A percentile compares a stretch with the other conserved stretches of the same genome.
Evolutionary conservation across 2,113 vertebrate genomes (phyloP).

Genomic region (Corythornis vintsioides): DNA sequence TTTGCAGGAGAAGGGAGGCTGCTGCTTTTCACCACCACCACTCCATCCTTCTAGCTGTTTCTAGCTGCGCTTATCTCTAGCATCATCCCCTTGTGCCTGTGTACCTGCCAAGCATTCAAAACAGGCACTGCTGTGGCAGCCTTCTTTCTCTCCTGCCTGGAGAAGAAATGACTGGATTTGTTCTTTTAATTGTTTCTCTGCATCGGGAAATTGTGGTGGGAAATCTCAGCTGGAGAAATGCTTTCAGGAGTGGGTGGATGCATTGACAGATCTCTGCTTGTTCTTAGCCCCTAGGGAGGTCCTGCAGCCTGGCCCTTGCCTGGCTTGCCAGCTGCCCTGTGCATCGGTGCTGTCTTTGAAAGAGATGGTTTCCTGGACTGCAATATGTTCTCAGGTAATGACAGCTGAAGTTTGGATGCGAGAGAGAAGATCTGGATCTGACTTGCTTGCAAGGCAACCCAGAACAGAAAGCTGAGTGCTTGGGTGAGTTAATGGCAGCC

Average conservation of each 20-base stretch:
- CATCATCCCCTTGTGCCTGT: constrained; percentile 38
- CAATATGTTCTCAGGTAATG: background rate
- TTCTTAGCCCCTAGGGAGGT: background rate
- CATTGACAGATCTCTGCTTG: background rate
- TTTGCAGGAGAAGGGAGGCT: background rate
- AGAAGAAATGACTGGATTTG: constrained; percentile 22
- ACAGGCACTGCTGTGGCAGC: constrained; percentile 26
- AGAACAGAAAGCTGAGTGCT: constrained; percentile 15
- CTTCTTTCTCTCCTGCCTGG: background rate
- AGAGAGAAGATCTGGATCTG: constrained; percentile 31
- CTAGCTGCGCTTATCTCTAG: constrained; percentile 45
- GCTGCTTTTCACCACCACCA: background rate
- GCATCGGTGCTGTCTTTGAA: background rate
- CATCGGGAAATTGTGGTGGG: background rate
- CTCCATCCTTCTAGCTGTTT: constrained; percentile 50
- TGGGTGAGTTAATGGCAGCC: constrained; percentile 3
- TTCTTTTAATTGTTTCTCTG: background rate
- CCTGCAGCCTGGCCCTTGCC: background rate
- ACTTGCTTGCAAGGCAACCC: background rate
- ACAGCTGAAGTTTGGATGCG: background rate
- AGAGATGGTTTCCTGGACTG: background rate
- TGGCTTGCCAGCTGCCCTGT: fast-evolving
- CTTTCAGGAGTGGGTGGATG: background rate
- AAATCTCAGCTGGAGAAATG: background rate
- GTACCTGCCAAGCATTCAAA: constrained; percentile 61